Evolutionary conservation across 64 coral and sea anemone genomes (phyloP), one percentile per base, ranked within the genome.

Genomic region (Pocillopora damicornis): DNA sequence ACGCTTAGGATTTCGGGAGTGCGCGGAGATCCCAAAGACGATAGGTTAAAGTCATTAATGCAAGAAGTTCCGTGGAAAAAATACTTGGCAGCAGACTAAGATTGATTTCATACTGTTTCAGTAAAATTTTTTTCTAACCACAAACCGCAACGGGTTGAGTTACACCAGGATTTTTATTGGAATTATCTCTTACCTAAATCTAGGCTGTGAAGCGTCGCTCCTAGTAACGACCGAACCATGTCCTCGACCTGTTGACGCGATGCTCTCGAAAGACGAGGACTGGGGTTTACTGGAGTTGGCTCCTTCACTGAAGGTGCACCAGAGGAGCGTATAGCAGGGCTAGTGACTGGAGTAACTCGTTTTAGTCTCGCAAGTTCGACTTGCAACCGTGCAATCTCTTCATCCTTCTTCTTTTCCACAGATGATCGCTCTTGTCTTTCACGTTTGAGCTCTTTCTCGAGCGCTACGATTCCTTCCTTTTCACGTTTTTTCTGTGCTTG

Each of bases 401-500:
- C 88, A 22, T 80, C 77, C 83, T 90, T 96, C 66, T 88, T 69
- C 59, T 81, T 81, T 61, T 96, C 94, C 16, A 81, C 61, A 20
- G 45, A 68, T 7, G 66, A 38, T 37, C 91, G 82, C 13, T 76
- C 80, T 35, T 30, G 51, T n/a, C 77, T 76, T 23, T 96, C 94
- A 30, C 67, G 83, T 58, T 81, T 20, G 15, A 96, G 91, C 18
- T 92, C 77, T 61, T 58, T 87, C 86, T 90, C 79, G 5, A 96
- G 68, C 20, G 66, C 42, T 81, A 14, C 76, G 20, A 93, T 82
- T 67, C 90, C 89, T 36, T 93, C 77, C 77, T 37, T 88, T 61
- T 96, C 78, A 12, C 51, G 74, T 45, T 83, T 12, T 42, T 88
- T 92, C 37, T 88, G 71, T 79, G 23, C 59, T 76, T 87, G 60